phyloP scores from a whole-genome alignment of 2,797 vertebrate species.

The Streptopelia turtur region DNA sequence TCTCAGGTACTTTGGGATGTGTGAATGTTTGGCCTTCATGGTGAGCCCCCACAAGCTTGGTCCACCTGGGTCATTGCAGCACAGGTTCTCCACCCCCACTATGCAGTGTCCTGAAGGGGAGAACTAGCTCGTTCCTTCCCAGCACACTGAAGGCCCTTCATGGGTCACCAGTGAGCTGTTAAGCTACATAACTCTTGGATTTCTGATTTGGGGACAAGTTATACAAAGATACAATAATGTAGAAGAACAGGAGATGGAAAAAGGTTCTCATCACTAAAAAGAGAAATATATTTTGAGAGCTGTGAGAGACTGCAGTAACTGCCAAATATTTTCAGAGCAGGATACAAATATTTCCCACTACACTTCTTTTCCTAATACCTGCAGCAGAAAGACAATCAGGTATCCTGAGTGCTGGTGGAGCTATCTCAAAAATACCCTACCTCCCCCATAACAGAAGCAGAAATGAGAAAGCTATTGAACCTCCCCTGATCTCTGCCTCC shows the following conservation, averaged over 20 bases:
- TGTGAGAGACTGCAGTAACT: not conserved
- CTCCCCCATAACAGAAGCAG: not conserved
- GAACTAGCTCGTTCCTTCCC: not conserved
- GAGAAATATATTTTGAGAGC: not conserved
- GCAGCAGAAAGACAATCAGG: not conserved
- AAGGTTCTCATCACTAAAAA: not conserved
- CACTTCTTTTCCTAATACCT: not conserved
- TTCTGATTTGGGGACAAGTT: not conserved
- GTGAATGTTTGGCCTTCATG: not conserved
- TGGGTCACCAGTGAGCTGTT: not conserved
- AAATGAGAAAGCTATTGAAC: not conserved
- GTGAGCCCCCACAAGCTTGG: not conserved
- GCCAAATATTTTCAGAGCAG: not conserved
- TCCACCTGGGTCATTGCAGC: not conserved
- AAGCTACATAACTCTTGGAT: not conserved
- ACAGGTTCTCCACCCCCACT: not conserved
- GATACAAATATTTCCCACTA: not conserved
- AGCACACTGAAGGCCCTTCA: not conserved
- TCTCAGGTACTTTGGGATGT: not conserved
- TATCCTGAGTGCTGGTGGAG: not conserved
- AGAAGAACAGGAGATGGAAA: not conserved
- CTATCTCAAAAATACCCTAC: not conserved
- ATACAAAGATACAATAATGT: not conserved
- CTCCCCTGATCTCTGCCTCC: not conserved
- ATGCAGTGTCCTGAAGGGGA: accelerated